Conservation (phyloP, 2,888 invertebrate species). For the Prosapia bicincta region DNA sequence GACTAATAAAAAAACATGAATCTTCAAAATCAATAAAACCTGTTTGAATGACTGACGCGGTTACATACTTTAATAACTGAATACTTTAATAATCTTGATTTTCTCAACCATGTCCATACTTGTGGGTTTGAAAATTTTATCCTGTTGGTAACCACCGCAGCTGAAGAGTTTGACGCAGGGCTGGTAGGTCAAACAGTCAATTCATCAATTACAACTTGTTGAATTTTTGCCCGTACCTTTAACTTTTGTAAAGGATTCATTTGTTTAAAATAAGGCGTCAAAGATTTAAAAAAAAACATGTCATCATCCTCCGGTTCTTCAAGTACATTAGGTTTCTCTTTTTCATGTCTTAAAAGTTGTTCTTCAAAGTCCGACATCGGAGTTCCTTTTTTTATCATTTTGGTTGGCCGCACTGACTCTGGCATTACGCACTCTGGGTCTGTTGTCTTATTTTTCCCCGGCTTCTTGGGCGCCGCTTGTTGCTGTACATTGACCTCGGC, state of each 20-base stretch:
- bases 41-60: background rate
- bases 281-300: conserved; percentile 8
- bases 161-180: background rate
- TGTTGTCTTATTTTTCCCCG: background rate
- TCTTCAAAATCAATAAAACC: background rate
- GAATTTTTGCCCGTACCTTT: too few species aligned
- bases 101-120: background rate
- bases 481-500: background rate
- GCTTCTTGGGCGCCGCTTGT: background rate
- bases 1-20: background rate
- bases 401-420: conserved; percentile 3
- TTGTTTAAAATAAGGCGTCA: conserved; percentile 7
- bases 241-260: conserved; percentile 8
- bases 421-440: conserved; percentile 8
- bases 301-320: conserved; percentile 12
- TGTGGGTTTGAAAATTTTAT: background rate
- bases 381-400: background rate
- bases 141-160: background rate
- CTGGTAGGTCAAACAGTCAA: background rate
- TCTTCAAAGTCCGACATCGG: conserved; percentile 2
- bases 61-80: too few species aligned
- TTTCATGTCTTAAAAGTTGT: background rate
- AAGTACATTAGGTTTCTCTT: background rate
- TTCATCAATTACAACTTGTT: conserved; percentile 7
- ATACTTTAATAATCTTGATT: background rate